Conservation (phyloP, 2,888 invertebrate genomes). For the Eucriotettix oculatus region DNA sequence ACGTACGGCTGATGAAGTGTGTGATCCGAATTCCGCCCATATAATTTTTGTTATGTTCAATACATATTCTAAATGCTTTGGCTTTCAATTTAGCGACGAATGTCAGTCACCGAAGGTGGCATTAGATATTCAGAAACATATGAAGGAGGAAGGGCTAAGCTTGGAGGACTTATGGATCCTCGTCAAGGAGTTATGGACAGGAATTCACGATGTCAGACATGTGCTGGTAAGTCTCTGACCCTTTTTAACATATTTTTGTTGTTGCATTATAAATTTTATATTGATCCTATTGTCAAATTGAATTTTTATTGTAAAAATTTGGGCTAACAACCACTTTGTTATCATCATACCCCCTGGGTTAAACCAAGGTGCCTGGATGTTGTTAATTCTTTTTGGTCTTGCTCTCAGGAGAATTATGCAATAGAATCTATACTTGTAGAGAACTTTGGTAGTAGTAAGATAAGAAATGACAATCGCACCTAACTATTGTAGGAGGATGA, state of each 20-base stretch:
- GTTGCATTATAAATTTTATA: neutral
- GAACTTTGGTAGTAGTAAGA: no score
- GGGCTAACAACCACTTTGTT: no score
- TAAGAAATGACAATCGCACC: no score
- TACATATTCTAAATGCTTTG: neutral
- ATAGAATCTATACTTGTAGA: no score
- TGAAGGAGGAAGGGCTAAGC: constrained; percentile 95
- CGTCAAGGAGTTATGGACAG: constrained; percentile 95
- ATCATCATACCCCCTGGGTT: no score
- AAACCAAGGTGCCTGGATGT: no score
- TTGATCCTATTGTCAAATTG: neutral
- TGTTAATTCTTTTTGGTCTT: no score
- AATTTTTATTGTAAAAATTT: no score
- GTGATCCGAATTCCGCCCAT: neutral
- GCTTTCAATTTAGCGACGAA: constrained; percentile 57
- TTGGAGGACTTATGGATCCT: constrained; percentile 98
- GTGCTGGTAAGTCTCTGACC: constrained; percentile 41
- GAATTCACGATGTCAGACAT: constrained; percentile 83
- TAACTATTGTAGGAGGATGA: no score
- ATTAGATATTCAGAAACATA: constrained; percentile 94
- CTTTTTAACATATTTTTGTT: neutral
- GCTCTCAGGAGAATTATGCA: no score
- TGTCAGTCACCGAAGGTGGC: constrained; percentile 96
- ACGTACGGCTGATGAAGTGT: neutral
- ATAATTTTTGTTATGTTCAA: neutral